Evolutionary conservation across 2,888 invertebrate species (phyloP).

Genomic region (Diaphora mendica): DNA sequence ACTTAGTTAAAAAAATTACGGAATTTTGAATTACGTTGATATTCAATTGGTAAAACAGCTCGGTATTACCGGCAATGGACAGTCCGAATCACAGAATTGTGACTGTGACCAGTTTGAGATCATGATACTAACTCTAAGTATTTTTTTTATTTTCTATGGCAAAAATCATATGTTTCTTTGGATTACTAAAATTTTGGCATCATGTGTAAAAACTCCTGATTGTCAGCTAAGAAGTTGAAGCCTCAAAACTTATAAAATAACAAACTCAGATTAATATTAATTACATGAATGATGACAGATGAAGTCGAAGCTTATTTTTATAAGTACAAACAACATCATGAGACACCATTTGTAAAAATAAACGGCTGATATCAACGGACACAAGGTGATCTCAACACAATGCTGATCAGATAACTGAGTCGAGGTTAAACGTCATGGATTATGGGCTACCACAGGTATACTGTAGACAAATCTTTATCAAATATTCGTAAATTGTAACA

Average conservation of each 20-base stretch:
- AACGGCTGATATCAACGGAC: constrained; percentile 20
- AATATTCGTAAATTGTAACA: neutral
- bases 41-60: too few relatives aligned
- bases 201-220: neutral
- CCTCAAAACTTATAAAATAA: neutral
- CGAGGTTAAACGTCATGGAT: constrained; percentile 47
- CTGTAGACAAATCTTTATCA: constrained; percentile 4
- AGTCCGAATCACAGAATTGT: too few relatives aligned
- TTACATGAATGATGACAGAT: neutral
- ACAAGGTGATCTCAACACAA: constrained; percentile 52
- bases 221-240: neutral
- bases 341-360: constrained; percentile 10
- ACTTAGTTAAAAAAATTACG: too few relatives aligned
- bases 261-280: neutral
- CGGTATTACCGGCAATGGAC: too few relatives aligned
- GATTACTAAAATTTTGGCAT: too few relatives aligned
- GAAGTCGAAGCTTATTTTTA: neutral
- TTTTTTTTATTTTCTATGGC: too few relatives aligned
- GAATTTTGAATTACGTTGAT: too few relatives aligned
- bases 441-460: constrained; percentile 9
- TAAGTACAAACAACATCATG: neutral
- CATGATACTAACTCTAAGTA: too few relatives aligned
- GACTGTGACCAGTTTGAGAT: too few relatives aligned
- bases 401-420: constrained; percentile 47
- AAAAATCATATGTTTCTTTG: too few relatives aligned